Evolutionary conservation across 1,140 invertebrate genomes (phyloP).

Genomic region (Drosophila nasuta): DNA sequence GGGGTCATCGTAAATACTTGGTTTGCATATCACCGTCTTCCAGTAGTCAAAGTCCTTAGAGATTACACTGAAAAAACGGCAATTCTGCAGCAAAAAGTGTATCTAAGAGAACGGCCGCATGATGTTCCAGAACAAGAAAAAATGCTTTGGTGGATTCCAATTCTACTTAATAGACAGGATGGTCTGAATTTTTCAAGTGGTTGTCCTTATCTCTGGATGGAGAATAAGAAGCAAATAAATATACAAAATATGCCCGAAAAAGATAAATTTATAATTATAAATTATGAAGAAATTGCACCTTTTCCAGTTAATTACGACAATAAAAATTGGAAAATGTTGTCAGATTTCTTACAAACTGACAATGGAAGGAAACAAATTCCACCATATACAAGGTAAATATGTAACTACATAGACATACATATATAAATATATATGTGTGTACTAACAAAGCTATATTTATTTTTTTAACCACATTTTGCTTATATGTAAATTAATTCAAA

Average conservation of each 20-base stretch:
- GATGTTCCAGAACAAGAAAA: conserved; percentile 88
- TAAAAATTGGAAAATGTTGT: conserved; percentile 91
- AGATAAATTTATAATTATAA: conserved; percentile 89
- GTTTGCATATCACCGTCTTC: conserved; percentile 92
- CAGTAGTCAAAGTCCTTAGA: conserved; percentile 90
- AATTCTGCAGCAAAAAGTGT: conserved; percentile 89
- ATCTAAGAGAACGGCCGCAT: conserved; percentile 88
- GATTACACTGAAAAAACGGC: conserved; percentile 89
- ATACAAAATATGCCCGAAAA: conserved; percentile 86
- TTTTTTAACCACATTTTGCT: neutral
- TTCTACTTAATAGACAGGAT: conserved; percentile 87
- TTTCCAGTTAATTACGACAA: conserved; percentile 93
- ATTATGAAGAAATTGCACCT: conserved; percentile 93
- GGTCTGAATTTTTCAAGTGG: conserved; percentile 87
- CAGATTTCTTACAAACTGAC: conserved; percentile 87
- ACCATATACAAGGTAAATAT: conserved; percentile 86
- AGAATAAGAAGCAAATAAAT: conserved; percentile 85
- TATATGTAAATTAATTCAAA: too few relatives aligned
- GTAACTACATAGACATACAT: neutral
- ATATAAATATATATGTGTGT: too few relatives aligned
- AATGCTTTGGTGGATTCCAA: conserved; percentile 90
- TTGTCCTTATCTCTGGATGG: conserved; percentile 87
- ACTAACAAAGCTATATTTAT: too few relatives aligned
- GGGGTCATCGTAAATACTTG: conserved; percentile 91
- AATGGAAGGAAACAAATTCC: conserved; percentile 87